phyloP scores from a whole-genome alignment of 1,140 invertebrate genomes.

The Cydia amplana region DNA sequence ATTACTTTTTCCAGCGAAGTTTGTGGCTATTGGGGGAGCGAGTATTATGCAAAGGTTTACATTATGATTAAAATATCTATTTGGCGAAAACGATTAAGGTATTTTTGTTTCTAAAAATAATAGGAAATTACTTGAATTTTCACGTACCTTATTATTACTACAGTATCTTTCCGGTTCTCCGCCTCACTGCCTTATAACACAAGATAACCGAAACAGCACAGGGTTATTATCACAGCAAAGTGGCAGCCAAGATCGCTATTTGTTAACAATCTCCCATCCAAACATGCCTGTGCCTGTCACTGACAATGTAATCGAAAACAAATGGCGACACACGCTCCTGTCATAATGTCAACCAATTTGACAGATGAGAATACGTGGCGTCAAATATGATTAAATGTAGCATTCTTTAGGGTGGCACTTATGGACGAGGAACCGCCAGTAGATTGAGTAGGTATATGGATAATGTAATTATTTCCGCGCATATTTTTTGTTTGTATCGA shows the following conservation, averaged over 20 bases:
- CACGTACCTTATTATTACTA: neutral
- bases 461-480: neutral
- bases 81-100: neutral
- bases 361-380: slow-evolving; percentile 21
- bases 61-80: neutral
- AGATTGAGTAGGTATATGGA: neutral
- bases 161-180: neutral
- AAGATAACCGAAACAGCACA: neutral
- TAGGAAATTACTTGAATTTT: neutral
- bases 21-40: slow-evolving; percentile 13
- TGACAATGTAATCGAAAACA: slow-evolving; percentile 27
- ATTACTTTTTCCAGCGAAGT: slow-evolving; percentile 55
- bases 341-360: slow-evolving; percentile 18
- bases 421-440: neutral
- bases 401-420: slow-evolving; percentile 14
- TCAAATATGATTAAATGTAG: slow-evolving; percentile 15
- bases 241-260: slow-evolving; percentile 6
- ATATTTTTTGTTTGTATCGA: neutral
- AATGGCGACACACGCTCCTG: slow-evolving; percentile 31
- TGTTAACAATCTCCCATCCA: slow-evolving; percentile 27
- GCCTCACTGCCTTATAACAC: neutral
- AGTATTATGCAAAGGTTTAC: neutral
- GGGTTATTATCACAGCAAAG: slow-evolving; percentile 25
- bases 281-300: slow-evolving; percentile 21
- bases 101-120: neutral